Evolutionary conservation across 2,888 invertebrate genomes (phyloP).

Genomic region (Callimorpha dominula): DNA sequence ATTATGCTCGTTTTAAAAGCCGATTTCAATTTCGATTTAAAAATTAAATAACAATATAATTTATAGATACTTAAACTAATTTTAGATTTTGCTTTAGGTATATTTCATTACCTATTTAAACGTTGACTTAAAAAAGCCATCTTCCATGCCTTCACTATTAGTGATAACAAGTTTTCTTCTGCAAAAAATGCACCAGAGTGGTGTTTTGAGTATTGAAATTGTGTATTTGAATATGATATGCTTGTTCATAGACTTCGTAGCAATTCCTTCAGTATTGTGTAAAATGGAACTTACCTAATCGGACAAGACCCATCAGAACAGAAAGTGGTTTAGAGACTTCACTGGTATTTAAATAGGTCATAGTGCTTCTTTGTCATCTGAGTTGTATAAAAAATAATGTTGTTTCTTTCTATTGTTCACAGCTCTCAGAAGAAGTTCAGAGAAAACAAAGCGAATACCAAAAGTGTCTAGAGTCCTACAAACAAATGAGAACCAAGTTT

Average conservation of each 20-base stretch:
- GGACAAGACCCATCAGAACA: not conserved
- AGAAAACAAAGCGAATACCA: slow-evolving; percentile 96
- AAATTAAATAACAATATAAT: not conserved
- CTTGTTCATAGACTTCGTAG: not conserved
- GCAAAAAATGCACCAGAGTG: not conserved
- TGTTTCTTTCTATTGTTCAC: slow-evolving; percentile 70
- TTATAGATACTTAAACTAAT: not conserved
- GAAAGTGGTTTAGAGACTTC: no score
- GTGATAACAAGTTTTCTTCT: not conserved
- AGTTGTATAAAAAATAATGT: slow-evolving; percentile 13
- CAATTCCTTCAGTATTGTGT: not conserved
- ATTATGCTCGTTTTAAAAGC: not conserved
- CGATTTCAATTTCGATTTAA: not conserved
- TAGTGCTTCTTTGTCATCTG: not conserved
- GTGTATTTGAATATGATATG: not conserved
- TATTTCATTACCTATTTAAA: not conserved
- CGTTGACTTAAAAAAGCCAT: not conserved
- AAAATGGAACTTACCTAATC: not conserved
- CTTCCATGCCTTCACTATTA: no score
- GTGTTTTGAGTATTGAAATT: not conserved
- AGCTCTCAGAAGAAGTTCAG: slow-evolving; percentile 96
- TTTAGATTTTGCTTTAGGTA: not conserved
- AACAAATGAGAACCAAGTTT: slow-evolving; percentile 95
- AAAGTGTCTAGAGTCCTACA: slow-evolving; percentile 95
- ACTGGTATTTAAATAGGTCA: no score